Percentiles rank a stretch among this genome's conserved stretches.
phyloP scores from a whole-genome alignment of 2,797 vertebrate species.

The Antennarius maculatus region DNA sequence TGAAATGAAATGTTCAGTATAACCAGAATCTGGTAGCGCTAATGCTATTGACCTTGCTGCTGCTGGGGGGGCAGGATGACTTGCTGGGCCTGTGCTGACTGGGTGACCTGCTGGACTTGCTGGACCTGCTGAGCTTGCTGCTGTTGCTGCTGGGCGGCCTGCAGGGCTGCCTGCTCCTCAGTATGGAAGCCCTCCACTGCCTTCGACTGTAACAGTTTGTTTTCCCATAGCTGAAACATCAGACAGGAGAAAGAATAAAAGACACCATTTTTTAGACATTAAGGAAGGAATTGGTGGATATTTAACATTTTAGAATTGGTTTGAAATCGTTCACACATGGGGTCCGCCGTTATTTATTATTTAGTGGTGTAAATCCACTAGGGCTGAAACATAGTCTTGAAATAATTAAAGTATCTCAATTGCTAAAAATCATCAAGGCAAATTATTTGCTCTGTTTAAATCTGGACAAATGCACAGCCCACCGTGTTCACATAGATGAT shows the following conservation, averaged over 20 bases:
- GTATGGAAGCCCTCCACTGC: slow-evolving; percentile 98
- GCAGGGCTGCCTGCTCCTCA: slow-evolving; percentile 92
- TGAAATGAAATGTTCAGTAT: not conserved
- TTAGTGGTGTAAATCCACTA: not conserved
- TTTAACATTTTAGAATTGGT: not conserved
- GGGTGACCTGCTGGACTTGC: slow-evolving; percentile 79
- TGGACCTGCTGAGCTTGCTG: slow-evolving; percentile 76
- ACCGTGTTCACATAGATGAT: no score
- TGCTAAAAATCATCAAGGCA: no score
- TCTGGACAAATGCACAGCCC: no score
- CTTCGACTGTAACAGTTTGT: slow-evolving; percentile 97
- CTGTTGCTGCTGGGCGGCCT: slow-evolving; percentile 86
- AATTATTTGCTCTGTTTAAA: no score
- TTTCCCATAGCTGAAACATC: slow-evolving; percentile 92
- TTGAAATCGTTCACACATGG: not conserved
- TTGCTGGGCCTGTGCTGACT: slow-evolving; percentile 83
- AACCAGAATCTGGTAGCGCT: no score
- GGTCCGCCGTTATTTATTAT: not conserved
- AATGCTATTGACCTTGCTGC: slow-evolving; percentile 84
- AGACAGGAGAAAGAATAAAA: not conserved
- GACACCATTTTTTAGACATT: not conserved
- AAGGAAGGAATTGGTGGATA: no score
- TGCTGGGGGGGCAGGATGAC: slow-evolving; percentile 90
- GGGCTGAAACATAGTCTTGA: no score
- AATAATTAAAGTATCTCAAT: no score